phyloP scores from a whole-genome alignment of 2,797 vertebrate species.

The Poeciliopsis turneri region DNA sequence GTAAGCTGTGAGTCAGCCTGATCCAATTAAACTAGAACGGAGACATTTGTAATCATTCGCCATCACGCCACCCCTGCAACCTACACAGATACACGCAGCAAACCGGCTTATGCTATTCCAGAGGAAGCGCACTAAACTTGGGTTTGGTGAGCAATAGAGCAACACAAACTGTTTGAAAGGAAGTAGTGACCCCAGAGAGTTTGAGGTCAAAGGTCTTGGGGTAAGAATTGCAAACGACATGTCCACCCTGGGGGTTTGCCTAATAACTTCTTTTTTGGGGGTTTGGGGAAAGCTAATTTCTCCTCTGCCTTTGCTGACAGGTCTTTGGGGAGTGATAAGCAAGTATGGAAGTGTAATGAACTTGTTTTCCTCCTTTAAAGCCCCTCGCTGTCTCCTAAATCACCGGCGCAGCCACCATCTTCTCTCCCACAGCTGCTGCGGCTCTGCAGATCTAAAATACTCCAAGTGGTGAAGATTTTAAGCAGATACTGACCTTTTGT shows the following conservation, averaged over 20 bases:
- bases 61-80: constrained; percentile 71
- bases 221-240: constrained; percentile 79
- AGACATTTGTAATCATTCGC: constrained; percentile 81
- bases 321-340: constrained; percentile 81
- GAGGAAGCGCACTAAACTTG: constrained; percentile 69
- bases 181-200: constrained; percentile 72
- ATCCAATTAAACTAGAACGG: constrained; percentile 81
- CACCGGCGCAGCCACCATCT: constrained; percentile 67
- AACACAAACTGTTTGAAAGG: constrained; percentile 76
- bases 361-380: constrained; percentile 81
- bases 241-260: constrained; percentile 76
- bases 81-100: constrained; percentile 60
- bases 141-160: constrained; percentile 56
- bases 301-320: constrained; percentile 65
- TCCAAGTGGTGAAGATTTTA: constrained; percentile 58
- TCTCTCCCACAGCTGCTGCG: constrained; percentile 72
- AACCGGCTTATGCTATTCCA: constrained; percentile 65
- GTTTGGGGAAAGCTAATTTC: constrained; percentile 74
- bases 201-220: constrained; percentile 74
- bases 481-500: constrained; percentile 54
- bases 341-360: constrained; percentile 84
- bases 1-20: constrained; percentile 80
- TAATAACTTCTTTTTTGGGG: constrained; percentile 74
- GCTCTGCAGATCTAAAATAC: constrained; percentile 52
- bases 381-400: constrained; percentile 80